phyloP scores from a whole-genome alignment of 2,888 invertebrate genomes.

The Yponomeuta plumbellus region DNA sequence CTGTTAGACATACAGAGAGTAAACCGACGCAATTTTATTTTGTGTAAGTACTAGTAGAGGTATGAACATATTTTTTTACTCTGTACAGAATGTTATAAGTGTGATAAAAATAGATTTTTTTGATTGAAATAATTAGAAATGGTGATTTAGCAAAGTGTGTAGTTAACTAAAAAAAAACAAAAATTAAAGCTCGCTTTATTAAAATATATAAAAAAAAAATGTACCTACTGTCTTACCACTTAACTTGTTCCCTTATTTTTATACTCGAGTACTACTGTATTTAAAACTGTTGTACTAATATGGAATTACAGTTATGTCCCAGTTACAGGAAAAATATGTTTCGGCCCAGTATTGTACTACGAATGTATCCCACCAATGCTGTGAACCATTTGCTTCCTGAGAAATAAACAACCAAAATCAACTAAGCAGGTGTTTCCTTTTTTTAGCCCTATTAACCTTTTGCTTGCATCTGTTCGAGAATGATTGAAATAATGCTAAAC shows the following conservation, averaged over 20 bases:
- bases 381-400: slow-evolving; percentile 76
- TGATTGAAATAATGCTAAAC: background rate
- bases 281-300: slow-evolving; percentile 66
- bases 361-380: slow-evolving; percentile 75
- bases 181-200: slow-evolving; percentile 64
- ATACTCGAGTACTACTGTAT: slow-evolving; percentile 70
- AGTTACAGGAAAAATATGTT: slow-evolving; percentile 60
- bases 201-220: slow-evolving; percentile 49
- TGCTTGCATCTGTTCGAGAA: background rate
- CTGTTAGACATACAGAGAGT: slow-evolving; percentile 12
- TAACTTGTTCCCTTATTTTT: slow-evolving; percentile 64
- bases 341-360: slow-evolving; percentile 68
- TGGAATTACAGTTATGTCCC: slow-evolving; percentile 43
- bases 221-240: slow-evolving; percentile 56
- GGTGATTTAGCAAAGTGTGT: slow-evolving; percentile 74
- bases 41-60: slow-evolving; percentile 49
- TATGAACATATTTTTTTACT: slow-evolving; percentile 73
- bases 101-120: slow-evolving; percentile 66
- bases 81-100: slow-evolving; percentile 73
- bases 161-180: slow-evolving; percentile 52
- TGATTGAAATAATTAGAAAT: slow-evolving; percentile 64
- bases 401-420: slow-evolving; percentile 73
- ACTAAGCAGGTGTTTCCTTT: slow-evolving; percentile 33
- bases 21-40: slow-evolving; percentile 51
- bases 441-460: slow-evolving; percentile 26